Base-by-base conservation (phyloP, 2,113 vertebrate species). In the Paramisgurnus dabryanus region DNA sequence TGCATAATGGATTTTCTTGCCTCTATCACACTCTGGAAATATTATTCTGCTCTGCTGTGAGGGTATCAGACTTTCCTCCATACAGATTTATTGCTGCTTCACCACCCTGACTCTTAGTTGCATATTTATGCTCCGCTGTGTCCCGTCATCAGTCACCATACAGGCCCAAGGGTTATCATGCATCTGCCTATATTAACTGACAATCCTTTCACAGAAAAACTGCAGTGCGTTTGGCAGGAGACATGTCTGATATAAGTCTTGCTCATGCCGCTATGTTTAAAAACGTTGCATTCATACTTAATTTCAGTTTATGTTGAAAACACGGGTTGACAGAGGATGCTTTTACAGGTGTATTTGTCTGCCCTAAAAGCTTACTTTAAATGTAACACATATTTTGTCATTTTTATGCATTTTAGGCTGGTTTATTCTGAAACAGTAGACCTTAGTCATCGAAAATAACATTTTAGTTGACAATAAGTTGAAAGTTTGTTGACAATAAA, bases 51-150 rank as follows among this genome's bases (percentile, higher is more conserved):
- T 69, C 27, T 40, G 67, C 50, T 63, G 75, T 67, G 39, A 74
- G 76, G 9, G 18, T 17, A 58, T 57, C 74, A 73, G 68, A 68
- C 68, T 78, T 73, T 60, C 2, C 55, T 72, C 72, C 43, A 17
- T 39, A 41, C 50, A 67, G 82, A 84, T 81, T 84, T 78, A 77
- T 78, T 64, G 80, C 41, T 22, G 47, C 65, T 81, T 76, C 43
- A 41, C 80, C 80, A 63, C 53, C 80, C 65, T 76, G 72, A 64
- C 15, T 18, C 69, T 74, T 72, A 74, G 63, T 74, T 81, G 65
- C 74, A 81, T 78, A 81, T 81, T 81, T 74, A 76, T 80, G 67
- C 70, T 78, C 55, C 64, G 63, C 34, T 78, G 83, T 71, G 83
- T 57, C 18, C 80, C 63, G 9, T 81, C 68, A 78, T 84, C 79